phyloP scores from a whole-genome alignment of 2,113 vertebrate species.

The Phrynosoma blainvillii region DNA sequence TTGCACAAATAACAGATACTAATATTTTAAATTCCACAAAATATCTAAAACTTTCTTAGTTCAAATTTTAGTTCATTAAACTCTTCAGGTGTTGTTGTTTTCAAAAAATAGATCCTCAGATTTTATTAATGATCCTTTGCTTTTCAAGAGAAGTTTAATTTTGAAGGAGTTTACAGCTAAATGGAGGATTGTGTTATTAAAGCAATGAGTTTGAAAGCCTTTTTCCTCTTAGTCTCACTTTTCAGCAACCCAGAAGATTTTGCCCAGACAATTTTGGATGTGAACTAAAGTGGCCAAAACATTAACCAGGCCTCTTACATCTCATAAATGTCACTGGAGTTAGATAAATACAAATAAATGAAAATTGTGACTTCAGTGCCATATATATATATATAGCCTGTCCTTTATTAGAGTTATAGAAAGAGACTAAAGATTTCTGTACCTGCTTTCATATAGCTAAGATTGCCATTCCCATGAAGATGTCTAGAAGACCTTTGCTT shows the following conservation, averaged over 20 bases:
- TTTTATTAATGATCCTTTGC: constrained; percentile 7
- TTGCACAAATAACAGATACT: background rate
- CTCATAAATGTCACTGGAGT: constrained; percentile 33
- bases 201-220: constrained; percentile 11
- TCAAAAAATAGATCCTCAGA: background rate
- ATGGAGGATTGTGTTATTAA: constrained; percentile 20
- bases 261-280: constrained; percentile 20
- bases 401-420: no score
- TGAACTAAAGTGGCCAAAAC: constrained; percentile 25
- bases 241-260: constrained; percentile 29
- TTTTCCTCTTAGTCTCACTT: constrained; percentile 14
- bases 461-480: background rate
- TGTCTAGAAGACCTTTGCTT: background rate
- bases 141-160: constrained; percentile 29
- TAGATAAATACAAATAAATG: constrained; percentile 36
- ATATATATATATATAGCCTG: background rate
- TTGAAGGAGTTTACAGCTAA: constrained; percentile 21
- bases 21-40: constrained; percentile 7
- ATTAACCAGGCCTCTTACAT: constrained; percentile 21
- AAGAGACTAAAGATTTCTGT: background rate
- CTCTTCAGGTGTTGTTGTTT: background rate
- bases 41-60: background rate
- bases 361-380: constrained; percentile 10
- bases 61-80: constrained; percentile 11
- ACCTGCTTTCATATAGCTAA: background rate